Evolutionary conservation across 2,113 vertebrate species (phyloP), one percentile per base, ranked within the genome.

Genomic region (Harpagus bidentatus): DNA sequence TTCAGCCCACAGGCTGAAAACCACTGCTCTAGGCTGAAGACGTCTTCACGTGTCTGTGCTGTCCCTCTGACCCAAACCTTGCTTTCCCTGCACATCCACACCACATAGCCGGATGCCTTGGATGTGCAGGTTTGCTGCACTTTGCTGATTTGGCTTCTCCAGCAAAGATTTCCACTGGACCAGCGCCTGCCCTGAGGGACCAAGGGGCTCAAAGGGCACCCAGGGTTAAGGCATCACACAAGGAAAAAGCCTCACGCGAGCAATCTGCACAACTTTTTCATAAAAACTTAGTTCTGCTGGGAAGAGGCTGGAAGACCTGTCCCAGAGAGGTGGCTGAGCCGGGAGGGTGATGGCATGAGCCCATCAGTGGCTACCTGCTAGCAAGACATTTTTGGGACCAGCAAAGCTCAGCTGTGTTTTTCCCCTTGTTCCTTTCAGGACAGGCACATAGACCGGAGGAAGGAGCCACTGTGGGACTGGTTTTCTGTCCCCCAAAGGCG

Each of bases 11-110:
- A 90, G 53, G 82, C 0, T 78, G 92, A 96, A 96, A 96, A 96
- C 79, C 97, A 94, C 90, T 95, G 96, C 92, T 97, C 96, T 67
- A 96, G 93, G 76, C 62, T 80, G 62, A 79, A 90, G n/a, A 28
- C 23, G 61, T 62, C 34, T 83, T 74, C 88, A 73, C 4, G 6
- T 2, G 0, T 32, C 59, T 78, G 74, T 55, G 76, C 72, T 92
- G 82, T 77, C 31, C 89, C 89, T 86, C 82, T 88, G 91, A 77
- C 16, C 78, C 91, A n/a, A 32, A 21, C 13, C 42, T 23, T 86
- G 86, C 53, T 42, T 40, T 73, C 66, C n/a, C 45, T 3, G 8
- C 63, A 69, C 63, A 77, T 50, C 82, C 72, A 59, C 13, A 15
- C 25, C 29, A 43, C 0, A 0, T 13, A 67, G 34, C 18, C 67